Base-by-base conservation (phyloP, 1,140 invertebrate genomes). In the Periplaneta americana region DNA sequence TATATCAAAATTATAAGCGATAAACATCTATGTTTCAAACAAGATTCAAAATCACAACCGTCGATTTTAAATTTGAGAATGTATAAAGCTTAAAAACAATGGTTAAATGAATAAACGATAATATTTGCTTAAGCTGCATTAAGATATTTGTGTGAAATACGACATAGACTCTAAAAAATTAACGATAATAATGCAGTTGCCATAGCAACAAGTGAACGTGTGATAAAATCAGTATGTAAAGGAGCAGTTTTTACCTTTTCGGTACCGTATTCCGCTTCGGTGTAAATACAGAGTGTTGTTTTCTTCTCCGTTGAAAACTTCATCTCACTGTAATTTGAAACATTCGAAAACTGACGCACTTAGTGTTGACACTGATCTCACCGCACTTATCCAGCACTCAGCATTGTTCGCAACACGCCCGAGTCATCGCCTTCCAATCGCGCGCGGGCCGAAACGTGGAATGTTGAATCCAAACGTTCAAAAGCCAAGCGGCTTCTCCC, bases 221-320 rank as follows among this genome's bases (percentile, higher is more conserved):
- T n/a, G n/a, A n/a, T n/a, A n/a, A n/a, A n/a, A n/a, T n/a, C n/a
- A n/a, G n/a, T n/a, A n/a, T n/a, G n/a, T n/a, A n/a, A n/a, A n/a
- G n/a, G n/a, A n/a, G 28, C 10, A 15, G 31, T 78, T 28, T 17
- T 77, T 78, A 81, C 81, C 81, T 81, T 81, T 35, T 81, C 81
- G 2, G 36, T 78, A 6, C 28, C 74, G 39, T 34, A 66, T 18
- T 80, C 79, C n/a, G 36, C 13, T 22, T 81, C 81, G 17, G 81
- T 81, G 32, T 81, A 81, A 31, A 81, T 81, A 36, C 81, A 81
- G 11, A 81, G 74, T 10, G 79, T 80, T 31, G 81, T 35, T 37
- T 81, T 81, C 81, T 81, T 81, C 81, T 81, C 81, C 35, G 75
- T 75, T 34, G 75, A 36, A 75, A 81, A 77, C 81, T 81, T 81